Evolutionary conservation across 92 coral and sea anemone genomes (phyloP).

Genomic region (Phenganax marumi): DNA sequence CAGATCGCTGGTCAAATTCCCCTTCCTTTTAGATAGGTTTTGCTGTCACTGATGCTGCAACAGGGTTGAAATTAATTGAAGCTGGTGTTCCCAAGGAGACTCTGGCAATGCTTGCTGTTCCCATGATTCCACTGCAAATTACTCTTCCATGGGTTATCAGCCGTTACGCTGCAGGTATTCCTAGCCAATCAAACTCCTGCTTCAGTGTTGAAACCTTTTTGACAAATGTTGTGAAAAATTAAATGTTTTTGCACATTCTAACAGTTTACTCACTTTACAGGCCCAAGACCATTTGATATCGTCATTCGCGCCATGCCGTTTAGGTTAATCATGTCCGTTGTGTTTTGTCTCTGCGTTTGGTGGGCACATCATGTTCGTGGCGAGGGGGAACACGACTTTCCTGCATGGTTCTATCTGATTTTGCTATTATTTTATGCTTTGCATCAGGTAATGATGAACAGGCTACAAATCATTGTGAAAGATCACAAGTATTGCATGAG

Average conservation of each 20-base stretch:
- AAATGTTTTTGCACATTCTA: too few species aligned
- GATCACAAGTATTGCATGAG: too few species aligned
- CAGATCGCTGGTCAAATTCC: neutral
- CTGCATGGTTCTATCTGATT: slow-evolving; percentile 69
- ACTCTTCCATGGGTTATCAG: slow-evolving; percentile 79
- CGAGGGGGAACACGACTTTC: slow-evolving; percentile 74
- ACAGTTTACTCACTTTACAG: slow-evolving; percentile 37
- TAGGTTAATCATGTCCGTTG: slow-evolving; percentile 74
- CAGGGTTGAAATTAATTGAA: slow-evolving; percentile 91
- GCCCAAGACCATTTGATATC: slow-evolving; percentile 78
- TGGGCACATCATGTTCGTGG: slow-evolving; percentile 82
- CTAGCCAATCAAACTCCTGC: neutral
- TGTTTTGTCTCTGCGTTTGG: slow-evolving; percentile 78
- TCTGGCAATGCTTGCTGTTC: slow-evolving; percentile 90
- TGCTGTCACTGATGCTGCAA: slow-evolving; percentile 84
- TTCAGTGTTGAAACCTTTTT: neutral
- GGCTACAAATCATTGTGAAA: too few species aligned
- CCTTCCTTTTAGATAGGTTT: slow-evolving; percentile 70
- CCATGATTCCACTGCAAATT: slow-evolving; percentile 95
- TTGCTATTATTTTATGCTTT: slow-evolving; percentile 74
- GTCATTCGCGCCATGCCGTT: slow-evolving; percentile 74
- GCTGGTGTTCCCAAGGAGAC: slow-evolving; percentile 98
- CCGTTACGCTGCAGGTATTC: slow-evolving; percentile 80
- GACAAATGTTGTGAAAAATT: too few species aligned
- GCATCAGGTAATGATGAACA: slow-evolving; percentile 68